Evolutionary conservation across 2,113 vertebrate genomes (phyloP).

Genomic region (Hyaena hyaena): DNA sequence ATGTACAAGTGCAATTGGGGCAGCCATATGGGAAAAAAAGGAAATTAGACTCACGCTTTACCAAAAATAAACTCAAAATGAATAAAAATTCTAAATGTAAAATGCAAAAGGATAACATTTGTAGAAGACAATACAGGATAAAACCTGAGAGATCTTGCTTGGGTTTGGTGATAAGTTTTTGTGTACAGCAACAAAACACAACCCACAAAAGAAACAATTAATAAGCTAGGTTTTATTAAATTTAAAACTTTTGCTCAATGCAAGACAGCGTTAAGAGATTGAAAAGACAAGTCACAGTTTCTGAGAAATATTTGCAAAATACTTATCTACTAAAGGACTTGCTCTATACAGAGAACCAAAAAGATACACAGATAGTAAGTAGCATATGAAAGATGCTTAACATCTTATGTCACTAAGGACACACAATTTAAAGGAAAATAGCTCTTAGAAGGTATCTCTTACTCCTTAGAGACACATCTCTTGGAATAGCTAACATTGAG

Average conservation of each 20-base stretch:
- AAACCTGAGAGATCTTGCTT: background rate
- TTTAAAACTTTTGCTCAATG: background rate
- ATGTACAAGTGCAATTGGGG: background rate
- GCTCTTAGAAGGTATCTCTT: background rate
- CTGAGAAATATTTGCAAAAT: background rate
- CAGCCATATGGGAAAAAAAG: background rate
- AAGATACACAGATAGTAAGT: background rate
- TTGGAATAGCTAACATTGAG: background rate
- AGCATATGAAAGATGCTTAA: background rate
- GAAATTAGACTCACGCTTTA: background rate
- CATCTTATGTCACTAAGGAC: background rate
- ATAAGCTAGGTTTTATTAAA: constrained; percentile 13
- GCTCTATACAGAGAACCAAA: background rate
- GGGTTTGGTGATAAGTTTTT: background rate
- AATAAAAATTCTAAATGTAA: background rate
- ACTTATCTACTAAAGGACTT: background rate
- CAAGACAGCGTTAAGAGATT: background rate
- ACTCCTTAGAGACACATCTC: background rate
- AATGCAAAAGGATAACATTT: background rate
- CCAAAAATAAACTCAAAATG: background rate
- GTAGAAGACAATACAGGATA: background rate
- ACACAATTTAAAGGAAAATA: background rate
- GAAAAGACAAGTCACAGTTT: background rate
- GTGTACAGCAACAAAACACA: background rate
- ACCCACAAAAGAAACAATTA: background rate